Base-by-base conservation (phyloP, 2,888 invertebrate genomes). In the Spodoptera exigua region DNA sequence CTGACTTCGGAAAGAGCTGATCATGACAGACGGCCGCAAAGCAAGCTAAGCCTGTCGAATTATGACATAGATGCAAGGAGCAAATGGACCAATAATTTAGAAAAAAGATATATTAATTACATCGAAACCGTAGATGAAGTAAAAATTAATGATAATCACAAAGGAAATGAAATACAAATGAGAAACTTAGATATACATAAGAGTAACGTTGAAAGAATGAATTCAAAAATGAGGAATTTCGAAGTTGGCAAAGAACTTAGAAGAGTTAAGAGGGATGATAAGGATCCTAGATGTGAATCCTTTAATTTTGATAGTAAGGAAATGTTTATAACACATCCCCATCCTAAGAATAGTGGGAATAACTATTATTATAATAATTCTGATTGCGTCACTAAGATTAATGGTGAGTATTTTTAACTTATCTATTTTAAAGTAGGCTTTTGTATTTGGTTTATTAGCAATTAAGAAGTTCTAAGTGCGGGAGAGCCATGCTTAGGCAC, bases 351-450 rank as follows among this genome's bases (percentile, higher is more conserved):
- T 17, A 81, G 80, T 45, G 81, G 73, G 0, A 84, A 78, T 21
- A 92, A 91, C 54, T 85, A 86, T 21, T 93, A 93, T 52, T 86
- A 83, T n/a, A 90, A 86, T 39, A 84, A 86, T 39, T 76, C 82
- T 9, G 81, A 89, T 53, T 93, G 93, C 56, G 87, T 87, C 1
- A 86, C 88, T 10, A 83, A 86, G 51, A 86, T 93, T 36, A 80
- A 78, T 70, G 91, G 93, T 93, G 79, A 87, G 89, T 74, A 40
- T 14, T 18, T 32, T 37, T 0, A 16, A 32, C 2, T 11, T n/a
- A 12, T 5, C 3, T 21, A 5, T 5, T 21, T 21, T 5, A 5
- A 21, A 21, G 21, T 5, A 21, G 21, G 3, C 1, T 3, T 21
- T 21, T 21, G 3, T 0, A 21, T n/a, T n/a, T n/a, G n/a, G n/a